A percentile compares a stretch with the other conserved stretches of the same genome.
phyloP scores from a whole-genome alignment of 1,140 invertebrate species.

The Saccostrea cuccullata region DNA sequence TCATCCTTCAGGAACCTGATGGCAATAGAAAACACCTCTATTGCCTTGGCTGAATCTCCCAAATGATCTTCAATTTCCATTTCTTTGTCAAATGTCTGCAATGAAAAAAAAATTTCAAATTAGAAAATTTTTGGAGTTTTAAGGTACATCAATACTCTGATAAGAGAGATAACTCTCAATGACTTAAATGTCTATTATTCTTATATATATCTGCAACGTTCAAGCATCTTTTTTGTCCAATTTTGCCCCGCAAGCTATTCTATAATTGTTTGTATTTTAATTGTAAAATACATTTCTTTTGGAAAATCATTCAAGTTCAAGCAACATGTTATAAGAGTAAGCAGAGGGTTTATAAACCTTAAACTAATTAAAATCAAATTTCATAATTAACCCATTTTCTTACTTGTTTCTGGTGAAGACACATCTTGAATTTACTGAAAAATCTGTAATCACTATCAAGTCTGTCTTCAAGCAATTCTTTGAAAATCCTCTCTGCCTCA shows the following conservation, averaged over 20 bases:
- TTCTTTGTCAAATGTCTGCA: not conserved
- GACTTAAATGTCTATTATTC: too few relatives aligned
- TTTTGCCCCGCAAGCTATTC: too few relatives aligned
- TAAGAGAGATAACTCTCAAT: too few relatives aligned
- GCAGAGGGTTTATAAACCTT: too few relatives aligned
- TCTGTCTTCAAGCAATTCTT: constrained; percentile 80
- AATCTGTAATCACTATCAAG: constrained; percentile 79
- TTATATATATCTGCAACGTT: too few relatives aligned
- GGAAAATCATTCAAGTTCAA: too few relatives aligned
- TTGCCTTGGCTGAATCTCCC: constrained; percentile 3
- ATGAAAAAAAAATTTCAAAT: not conserved
- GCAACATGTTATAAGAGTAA: too few relatives aligned
- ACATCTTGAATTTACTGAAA: constrained; percentile 84
- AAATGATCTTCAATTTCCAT: not conserved
- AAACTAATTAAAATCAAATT: not conserved
- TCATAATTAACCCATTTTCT: not conserved
- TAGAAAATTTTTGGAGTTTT: too few relatives aligned
- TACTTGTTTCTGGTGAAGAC: constrained; percentile 80
- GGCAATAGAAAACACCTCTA: constrained; percentile 42
- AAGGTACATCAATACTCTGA: too few relatives aligned
- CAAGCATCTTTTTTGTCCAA: too few relatives aligned
- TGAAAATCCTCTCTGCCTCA: constrained; percentile 81
- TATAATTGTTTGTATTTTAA: too few relatives aligned
- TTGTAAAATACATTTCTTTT: too few relatives aligned
- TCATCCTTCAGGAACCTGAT: constrained; percentile 41